Evolutionary conservation across 2,797 vertebrate species (phyloP).

Genomic region (Valencia hispanica): DNA sequence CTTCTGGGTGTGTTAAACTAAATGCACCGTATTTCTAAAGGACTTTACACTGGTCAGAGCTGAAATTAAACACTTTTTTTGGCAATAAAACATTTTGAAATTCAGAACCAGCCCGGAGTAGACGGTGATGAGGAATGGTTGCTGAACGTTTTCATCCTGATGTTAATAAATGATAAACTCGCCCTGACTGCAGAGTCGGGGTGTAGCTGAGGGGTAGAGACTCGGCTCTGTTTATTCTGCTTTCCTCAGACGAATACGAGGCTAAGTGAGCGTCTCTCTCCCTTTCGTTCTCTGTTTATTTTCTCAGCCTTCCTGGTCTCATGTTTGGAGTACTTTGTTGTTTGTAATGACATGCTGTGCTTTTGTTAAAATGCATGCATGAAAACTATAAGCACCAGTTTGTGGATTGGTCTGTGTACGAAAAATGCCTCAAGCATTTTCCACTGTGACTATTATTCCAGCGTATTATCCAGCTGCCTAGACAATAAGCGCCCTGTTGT

Average conservation of each 20-base stretch:
- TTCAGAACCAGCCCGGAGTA: not conserved
- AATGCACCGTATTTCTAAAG: not conserved
- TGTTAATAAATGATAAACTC: slow-evolving; percentile 13
- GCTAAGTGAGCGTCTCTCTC: slow-evolving; percentile 59
- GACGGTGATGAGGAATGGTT: slow-evolving; percentile 26
- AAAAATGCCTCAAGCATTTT: slow-evolving; percentile 51
- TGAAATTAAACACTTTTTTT: slow-evolving; percentile 32
- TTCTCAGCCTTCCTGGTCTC: slow-evolving; percentile 55
- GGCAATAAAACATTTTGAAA: slow-evolving; percentile 5
- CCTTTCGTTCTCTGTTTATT: slow-evolving; percentile 64
- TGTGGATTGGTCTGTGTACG: slow-evolving; percentile 6
- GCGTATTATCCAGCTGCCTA: slow-evolving; percentile 42
- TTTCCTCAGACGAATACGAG: slow-evolving; percentile 50
- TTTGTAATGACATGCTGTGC: slow-evolving; percentile 42
- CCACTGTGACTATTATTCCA: slow-evolving; percentile 59
- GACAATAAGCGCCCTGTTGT: slow-evolving; percentile 61
- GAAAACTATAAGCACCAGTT: slow-evolving; percentile 38
- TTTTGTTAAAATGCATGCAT: slow-evolving; percentile 42
- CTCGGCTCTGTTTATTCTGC: slow-evolving; percentile 69
- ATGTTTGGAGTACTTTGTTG: slow-evolving; percentile 63
- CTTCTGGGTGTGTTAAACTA: not conserved
- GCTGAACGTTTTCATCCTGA: slow-evolving; percentile 31
- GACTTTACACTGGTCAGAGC: slow-evolving; percentile 14
- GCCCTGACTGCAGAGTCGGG: slow-evolving; percentile 36
- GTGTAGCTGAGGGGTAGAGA: slow-evolving; percentile 53